Base-by-base conservation (phyloP, 1,140 invertebrate species). In the Oncopeltus fasciatus region DNA sequence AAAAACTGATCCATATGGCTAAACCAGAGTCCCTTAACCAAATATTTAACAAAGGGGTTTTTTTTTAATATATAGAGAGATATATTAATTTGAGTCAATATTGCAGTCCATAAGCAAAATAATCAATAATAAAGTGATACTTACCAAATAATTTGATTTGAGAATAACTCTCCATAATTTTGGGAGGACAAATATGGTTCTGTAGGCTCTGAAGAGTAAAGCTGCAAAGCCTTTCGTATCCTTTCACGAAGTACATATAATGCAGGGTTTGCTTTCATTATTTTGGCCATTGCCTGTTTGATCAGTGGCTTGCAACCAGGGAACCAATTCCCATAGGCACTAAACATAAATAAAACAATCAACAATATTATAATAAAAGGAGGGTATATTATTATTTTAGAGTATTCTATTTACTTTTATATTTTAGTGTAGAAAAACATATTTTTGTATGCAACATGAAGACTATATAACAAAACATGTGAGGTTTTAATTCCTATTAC, bases 291-390 rank as follows among this genome's bases (percentile, higher is more conserved):
- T 0, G 96, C 96, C 75, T 99, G 95, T 71, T 99, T 96, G 67
- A 99, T 98, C 1, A 99, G 79, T 0, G 95, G 94, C 70, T 99
- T 99, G 72, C 90, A 92, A 31, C 96, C 96, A 0, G 96, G 96
- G 82, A 98, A 99, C 97, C 97, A 99, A 73, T 99, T 98, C n/a
- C 97, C 97, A 74, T 97, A 99, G 0, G 95, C 96, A 71, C 91
- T 87, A 64, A 65, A 69, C 70, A 56, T 62, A 20, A 47, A 66
- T 26, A 64, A 31, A 28, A 57, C 5, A 57, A 18, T 31, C 14
- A 29, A 12, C 16, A 31, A 57, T 27, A 3, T 11, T 38, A 38
- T 14, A 38, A 38, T 38, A 8, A 38, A 38, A 38, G 5, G 31
- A 38, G 31, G 31, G 31, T 8, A 38, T n/a, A n/a, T n/a, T n/a